phyloP scores from a whole-genome alignment of 2,797 vertebrate genomes.

The Chrysolophus pictus region DNA sequence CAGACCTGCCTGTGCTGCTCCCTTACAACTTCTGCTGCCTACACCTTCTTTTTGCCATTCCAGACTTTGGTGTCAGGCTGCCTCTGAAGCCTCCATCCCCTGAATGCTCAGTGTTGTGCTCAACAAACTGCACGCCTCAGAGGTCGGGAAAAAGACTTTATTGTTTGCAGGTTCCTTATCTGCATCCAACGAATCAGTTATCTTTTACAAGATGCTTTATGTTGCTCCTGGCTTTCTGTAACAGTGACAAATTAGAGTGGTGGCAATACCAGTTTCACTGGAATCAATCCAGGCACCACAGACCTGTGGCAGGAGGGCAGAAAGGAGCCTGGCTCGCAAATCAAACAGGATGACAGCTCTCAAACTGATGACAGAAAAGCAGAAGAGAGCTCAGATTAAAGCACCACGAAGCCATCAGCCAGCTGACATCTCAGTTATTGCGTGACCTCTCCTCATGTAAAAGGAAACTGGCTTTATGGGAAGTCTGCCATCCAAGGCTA shows the following conservation, averaged over 20 bases:
- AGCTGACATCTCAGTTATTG: rapidly evolving
- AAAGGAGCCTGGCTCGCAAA: slow-evolving; percentile 7
- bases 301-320: not conserved
- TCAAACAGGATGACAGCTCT: not conserved
- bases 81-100: too few species aligned
- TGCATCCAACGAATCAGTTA: not conserved
- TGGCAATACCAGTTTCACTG: not conserved
- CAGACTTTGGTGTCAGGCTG: not conserved
- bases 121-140: slow-evolving; percentile 9
- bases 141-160: slow-evolving; percentile 54
- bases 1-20: not conserved
- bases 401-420: not conserved
- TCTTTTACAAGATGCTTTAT: not conserved
- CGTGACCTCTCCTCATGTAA: too few species aligned
- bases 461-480: not conserved
- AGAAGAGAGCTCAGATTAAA: not conserved
- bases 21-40: not conserved
- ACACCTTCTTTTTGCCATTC: not conserved
- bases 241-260: not conserved
- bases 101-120: not conserved
- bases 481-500: not conserved
- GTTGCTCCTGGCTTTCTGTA: not conserved
- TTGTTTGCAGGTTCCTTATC: slow-evolving; percentile 63
- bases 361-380: not conserved
- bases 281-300: not conserved